phyloP scores from a whole-genome alignment of 1,140 invertebrate genomes.

The Trachymyrmex septentrionalis region DNA sequence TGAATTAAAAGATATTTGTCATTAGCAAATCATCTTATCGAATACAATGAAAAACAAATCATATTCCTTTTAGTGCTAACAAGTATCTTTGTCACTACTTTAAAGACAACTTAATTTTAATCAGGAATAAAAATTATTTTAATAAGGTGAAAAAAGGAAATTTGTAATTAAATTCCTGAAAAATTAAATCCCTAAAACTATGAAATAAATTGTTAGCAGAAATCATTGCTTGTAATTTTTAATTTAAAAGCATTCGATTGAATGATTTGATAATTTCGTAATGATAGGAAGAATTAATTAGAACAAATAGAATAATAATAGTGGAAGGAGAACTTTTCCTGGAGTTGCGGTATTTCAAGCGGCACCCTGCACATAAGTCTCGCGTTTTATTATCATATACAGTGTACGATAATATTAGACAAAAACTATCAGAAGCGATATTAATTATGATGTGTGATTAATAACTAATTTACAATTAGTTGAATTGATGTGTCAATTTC shows the following conservation, averaged over 20 bases:
- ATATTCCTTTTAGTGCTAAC: neutral
- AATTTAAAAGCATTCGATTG: neutral
- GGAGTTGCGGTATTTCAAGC: neutral
- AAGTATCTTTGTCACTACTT: neutral
- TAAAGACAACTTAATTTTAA: no score
- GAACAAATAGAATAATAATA: neutral
- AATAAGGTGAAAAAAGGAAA: neutral
- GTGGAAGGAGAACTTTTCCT: neutral
- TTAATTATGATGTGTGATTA: conserved; percentile 53
- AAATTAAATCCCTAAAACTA: neutral
- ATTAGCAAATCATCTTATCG: neutral
- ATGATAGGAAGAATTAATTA: neutral
- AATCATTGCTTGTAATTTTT: neutral
- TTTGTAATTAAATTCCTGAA: neutral
- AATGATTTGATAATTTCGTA: neutral
- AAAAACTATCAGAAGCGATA: conserved; percentile 30
- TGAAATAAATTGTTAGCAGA: neutral
- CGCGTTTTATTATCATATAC: conserved; percentile 43
- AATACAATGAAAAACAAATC: neutral
- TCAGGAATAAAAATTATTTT: neutral
- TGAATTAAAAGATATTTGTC: neutral
- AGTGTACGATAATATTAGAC: conserved; percentile 39
- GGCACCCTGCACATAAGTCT: conserved; percentile 20
- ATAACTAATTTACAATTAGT: conserved; percentile 18
- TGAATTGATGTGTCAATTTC: conserved; percentile 64